These are phyloP conservation scores for Clavelina lepadiformis DNA, from an alignment of 23 tunicate genomes.

Conservation along the genomic window DNA sequence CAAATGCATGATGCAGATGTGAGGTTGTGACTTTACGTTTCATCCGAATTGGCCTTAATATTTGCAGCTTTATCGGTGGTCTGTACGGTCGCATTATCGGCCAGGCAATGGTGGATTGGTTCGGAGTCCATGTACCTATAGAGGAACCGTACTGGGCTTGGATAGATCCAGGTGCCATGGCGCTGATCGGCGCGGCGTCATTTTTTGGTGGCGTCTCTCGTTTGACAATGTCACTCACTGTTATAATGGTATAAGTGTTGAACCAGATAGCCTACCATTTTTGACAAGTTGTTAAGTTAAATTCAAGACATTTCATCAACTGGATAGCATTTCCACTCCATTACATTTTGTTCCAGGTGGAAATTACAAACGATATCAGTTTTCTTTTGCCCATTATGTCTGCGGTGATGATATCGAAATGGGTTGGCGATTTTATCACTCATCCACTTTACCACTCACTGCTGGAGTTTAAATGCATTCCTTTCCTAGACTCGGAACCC, in stretches of 20 bases:
- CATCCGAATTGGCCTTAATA: too few relatives aligned
- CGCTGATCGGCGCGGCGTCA: slow-evolving; percentile 96
- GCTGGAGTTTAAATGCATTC: slow-evolving; percentile 96
- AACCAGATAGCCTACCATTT: too few relatives aligned
- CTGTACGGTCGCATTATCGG: slow-evolving; percentile 95
- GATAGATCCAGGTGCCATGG: slow-evolving; percentile 99
- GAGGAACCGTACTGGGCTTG: slow-evolving; percentile 74
- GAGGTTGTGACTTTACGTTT: too few relatives aligned
- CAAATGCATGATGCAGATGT: too few relatives aligned
- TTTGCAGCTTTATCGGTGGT: slow-evolving; percentile 83
- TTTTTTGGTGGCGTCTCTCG: slow-evolving; percentile 99
- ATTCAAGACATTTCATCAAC: too few relatives aligned
- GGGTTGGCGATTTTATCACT: slow-evolving; percentile 97
- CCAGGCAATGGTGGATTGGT: slow-evolving; percentile 92
- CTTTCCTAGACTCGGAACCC: slow-evolving; percentile 94
- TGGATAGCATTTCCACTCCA: too few relatives aligned
- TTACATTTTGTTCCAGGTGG: slow-evolving; percentile 47
- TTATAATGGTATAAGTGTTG: slow-evolving; percentile 68
- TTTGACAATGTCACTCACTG: slow-evolving; percentile 95
- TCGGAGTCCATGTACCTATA: slow-evolving; percentile 63
- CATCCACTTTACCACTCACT: slow-evolving; percentile 96
- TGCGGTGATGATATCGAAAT: slow-evolving; percentile 87
- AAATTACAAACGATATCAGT: slow-evolving; percentile 95
- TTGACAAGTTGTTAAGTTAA: too few relatives aligned
- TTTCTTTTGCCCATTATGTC: slow-evolving; percentile 97